These are phyloP conservation scores for Rhynchophorus ferrugineus DNA, from an alignment of 1,140 invertebrate genomes.

Conservation along the genomic window DNA sequence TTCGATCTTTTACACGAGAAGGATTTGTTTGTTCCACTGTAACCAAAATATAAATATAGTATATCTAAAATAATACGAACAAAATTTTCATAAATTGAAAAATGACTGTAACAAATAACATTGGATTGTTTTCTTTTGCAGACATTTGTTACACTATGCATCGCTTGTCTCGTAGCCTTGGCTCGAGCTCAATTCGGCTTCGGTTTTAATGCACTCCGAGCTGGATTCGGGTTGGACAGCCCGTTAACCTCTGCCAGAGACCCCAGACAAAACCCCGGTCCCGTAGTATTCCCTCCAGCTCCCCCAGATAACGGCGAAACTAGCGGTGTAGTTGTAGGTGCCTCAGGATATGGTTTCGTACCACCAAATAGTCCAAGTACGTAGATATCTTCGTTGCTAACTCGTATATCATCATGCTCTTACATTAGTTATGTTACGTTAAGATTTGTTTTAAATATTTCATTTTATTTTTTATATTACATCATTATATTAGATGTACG, in stretches of 20 bases:
- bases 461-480: too few species aligned
- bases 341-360: conserved; percentile 67
- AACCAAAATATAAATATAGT: too few species aligned
- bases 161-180: conserved; percentile 30
- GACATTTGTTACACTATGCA: conserved; percentile 27
- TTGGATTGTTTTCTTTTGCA: conserved; percentile 26
- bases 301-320: conserved; percentile 55
- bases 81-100: too few species aligned
- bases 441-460: too few species aligned
- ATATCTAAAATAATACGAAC: too few species aligned
- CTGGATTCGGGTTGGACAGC: conserved; percentile 31
- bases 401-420: too few species aligned
- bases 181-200: conserved; percentile 32
- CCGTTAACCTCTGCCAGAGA: conserved; percentile 31
- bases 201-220: conserved; percentile 27
- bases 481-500: too few species aligned
- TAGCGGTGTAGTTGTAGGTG: conserved; percentile 63
- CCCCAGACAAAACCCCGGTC: conserved; percentile 47
- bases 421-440: too few species aligned
- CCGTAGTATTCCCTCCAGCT: conserved; percentile 61
- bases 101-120: too few species aligned
- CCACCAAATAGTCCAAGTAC: conserved; percentile 55
- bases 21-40: too few species aligned
- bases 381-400: conserved; percentile 7
- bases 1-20: too few species aligned